Evolutionary conservation across 2,888 invertebrate species (phyloP).

Genomic region (Protonemura montana): DNA sequence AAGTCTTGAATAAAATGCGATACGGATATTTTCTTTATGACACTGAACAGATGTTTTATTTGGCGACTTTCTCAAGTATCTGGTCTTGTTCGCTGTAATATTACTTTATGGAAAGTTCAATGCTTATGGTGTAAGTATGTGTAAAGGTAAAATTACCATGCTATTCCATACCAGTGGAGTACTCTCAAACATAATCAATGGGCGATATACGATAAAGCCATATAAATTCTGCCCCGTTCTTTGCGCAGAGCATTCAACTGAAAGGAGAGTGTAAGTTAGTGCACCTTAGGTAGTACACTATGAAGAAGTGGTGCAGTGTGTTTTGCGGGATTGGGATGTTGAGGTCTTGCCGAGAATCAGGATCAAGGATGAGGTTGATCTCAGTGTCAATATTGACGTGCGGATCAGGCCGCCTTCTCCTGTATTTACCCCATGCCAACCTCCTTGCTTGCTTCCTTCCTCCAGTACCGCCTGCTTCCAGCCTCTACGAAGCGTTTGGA

Average conservation of each 20-base stretch:
- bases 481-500: background rate
- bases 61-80: background rate
- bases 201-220: too few species aligned
- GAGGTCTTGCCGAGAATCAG: constrained; percentile 20
- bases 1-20: background rate
- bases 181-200: too few species aligned
- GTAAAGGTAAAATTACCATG: too few species aligned
- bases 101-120: too few species aligned
- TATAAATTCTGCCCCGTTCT: too few species aligned
- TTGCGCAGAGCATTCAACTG: too few species aligned
- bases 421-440: background rate
- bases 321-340: background rate
- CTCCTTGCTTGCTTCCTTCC: background rate
- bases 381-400: constrained; percentile 25
- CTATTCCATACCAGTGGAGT: too few species aligned
- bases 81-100: too few species aligned
- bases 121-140: too few species aligned
- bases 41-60: constrained; percentile 7
- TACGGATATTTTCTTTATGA: background rate
- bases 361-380: background rate
- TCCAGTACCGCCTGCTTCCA: background rate
- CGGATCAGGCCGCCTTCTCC: constrained; percentile 12
- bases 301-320: background rate
- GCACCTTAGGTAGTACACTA: too few species aligned
- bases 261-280: too few species aligned